Base-by-base conservation (phyloP, 2,797 vertebrate genomes). In the Thaleichthys pacificus region DNA sequence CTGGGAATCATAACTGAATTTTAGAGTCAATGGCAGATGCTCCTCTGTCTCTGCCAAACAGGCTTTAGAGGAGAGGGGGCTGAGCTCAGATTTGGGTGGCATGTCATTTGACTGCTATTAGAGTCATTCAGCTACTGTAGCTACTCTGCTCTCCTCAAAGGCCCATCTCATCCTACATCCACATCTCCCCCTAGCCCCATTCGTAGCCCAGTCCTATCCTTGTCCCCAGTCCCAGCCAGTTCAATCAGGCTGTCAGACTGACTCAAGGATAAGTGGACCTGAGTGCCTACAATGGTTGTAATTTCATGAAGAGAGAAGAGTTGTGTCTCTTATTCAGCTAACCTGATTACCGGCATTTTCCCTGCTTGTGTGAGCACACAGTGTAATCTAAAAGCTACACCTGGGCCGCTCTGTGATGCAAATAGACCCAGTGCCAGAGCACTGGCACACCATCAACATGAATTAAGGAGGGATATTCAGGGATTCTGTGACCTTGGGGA, bases 331-430 rank as follows among this genome's bases (percentile, higher is more conserved):
- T 93, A 84, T 90, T 85, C 84, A 61, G 81, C 88, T 93, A 93
- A 94, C 90, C 85, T 88, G 92, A 93, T 94, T 94, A 92, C 81
- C 88, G 84, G 77, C 80, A 79, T 81, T 85, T 86, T 80, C 85
- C 73, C 81, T 67, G 72, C 78, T 80, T 72, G 79, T 83, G 85
- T 81, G 87, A 88, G 80, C 73, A 72, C 85, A 82, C 89, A 58
- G 82, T 85, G 85, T 93, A 93, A 94, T 94, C 93, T 93, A 87
- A 91, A 91, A 92, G 88, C 87, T 93, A 92, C 93, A 94, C 93
- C 93, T 94, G 92, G 92, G 86, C 88, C 77, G 78, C 85, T 24
- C 75, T 76, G 80, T 80, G 24, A 89, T 82, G 88, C 86, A 87
- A 89, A 90, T 82, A 83, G 86, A 90, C 77, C 9, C 80, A 73